Evolutionary conservation across 1,140 invertebrate species (phyloP).

Genomic region (Diploscapter pachys): DNA sequence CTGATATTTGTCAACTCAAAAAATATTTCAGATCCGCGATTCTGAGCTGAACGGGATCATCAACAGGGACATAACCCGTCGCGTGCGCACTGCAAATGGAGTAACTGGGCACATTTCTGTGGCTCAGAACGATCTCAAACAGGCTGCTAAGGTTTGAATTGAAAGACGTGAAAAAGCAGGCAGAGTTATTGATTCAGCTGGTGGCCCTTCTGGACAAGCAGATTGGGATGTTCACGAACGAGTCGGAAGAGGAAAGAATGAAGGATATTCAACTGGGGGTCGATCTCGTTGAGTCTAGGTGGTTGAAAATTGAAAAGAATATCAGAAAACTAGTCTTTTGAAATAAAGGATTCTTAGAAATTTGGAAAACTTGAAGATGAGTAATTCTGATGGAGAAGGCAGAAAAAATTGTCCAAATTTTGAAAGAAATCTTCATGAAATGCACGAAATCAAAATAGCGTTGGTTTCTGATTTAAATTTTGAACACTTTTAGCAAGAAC

Average conservation of each 20-base stretch:
- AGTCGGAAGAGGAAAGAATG: constrained; percentile 14
- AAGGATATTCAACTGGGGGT: constrained; percentile 31
- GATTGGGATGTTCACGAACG: constrained; percentile 68
- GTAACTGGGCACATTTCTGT: constrained; percentile 72
- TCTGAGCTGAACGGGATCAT: constrained; percentile 89
- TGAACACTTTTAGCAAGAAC: constrained; percentile 2
- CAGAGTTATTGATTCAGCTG: constrained; percentile 11
- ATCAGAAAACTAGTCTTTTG: too few relatives aligned
- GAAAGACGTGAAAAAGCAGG: constrained; percentile 62
- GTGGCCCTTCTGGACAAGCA: constrained; percentile 73
- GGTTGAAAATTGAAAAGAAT: too few relatives aligned
- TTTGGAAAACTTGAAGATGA: too few relatives aligned
- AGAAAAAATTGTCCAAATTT: too few relatives aligned
- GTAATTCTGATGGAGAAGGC: too few relatives aligned
- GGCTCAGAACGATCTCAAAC: constrained; percentile 83
- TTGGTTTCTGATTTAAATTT: too few relatives aligned
- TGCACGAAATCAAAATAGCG: too few relatives aligned
- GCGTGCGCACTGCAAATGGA: constrained; percentile 86
- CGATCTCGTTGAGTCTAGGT: constrained; percentile 14
- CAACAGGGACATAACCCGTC: constrained; percentile 83
- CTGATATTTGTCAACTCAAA: not conserved
- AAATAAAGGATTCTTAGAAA: too few relatives aligned
- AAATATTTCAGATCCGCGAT: constrained; percentile 71
- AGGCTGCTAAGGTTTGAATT: constrained; percentile 89
- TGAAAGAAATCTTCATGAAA: too few relatives aligned